phyloP scores from a whole-genome alignment of 2,113 vertebrate genomes.

The Tretioscincus oriximinensis region DNA sequence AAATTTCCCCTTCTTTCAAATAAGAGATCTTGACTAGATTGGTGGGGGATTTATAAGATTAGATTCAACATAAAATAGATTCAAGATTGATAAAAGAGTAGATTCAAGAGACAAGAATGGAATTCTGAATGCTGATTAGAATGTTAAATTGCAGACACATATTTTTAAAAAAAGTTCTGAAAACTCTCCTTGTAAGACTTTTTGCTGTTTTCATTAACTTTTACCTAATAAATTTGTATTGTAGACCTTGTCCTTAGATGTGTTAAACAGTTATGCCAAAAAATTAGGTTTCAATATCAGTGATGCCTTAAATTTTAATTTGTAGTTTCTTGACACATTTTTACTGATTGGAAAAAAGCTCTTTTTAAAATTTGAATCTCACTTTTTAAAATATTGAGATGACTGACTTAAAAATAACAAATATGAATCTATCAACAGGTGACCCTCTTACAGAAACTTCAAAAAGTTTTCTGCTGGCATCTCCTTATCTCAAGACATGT shows the following conservation, averaged over 20 bases:
- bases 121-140: not conserved
- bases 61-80: too few species aligned
- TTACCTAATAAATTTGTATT: not conserved
- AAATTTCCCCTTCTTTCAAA: too few species aligned
- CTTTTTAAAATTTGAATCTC: not conserved
- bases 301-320: not conserved
- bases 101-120: not conserved
- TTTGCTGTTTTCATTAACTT: not conserved
- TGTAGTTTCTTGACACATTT: not conserved
- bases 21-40: not conserved
- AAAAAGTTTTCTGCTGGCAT: not conserved
- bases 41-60: too few species aligned
- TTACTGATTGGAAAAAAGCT: not conserved
- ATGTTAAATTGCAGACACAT: not conserved
- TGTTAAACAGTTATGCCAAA: not conserved
- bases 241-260: not conserved
- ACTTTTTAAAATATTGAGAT: not conserved
- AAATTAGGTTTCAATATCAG: constrained; percentile 2
- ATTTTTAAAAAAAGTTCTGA: not conserved
- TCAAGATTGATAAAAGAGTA: not conserved
- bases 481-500: not conserved
- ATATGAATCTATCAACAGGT: not conserved
- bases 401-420: constrained; percentile 15
- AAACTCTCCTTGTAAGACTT: not conserved
- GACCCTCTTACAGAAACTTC: not conserved